Evolutionary conservation across 2,797 vertebrate species (phyloP).

Genomic region (Gambelia wislizenii): DNA sequence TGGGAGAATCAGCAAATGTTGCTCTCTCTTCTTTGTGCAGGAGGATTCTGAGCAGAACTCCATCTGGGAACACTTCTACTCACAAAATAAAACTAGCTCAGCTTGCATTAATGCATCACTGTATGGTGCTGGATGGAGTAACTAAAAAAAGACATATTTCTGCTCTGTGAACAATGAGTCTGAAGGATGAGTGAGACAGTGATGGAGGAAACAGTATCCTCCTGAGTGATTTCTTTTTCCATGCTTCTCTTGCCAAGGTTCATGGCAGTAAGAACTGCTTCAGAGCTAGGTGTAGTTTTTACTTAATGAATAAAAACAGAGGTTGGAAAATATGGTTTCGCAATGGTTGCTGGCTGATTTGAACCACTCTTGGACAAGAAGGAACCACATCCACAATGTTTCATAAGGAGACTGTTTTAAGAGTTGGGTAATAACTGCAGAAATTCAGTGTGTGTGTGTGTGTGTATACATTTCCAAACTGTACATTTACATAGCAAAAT

Average conservation of each 20-base stretch:
- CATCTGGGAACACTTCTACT: background rate
- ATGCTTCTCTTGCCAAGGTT: background rate
- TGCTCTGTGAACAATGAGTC: background rate
- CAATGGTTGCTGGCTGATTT: background rate
- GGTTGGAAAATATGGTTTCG: background rate
- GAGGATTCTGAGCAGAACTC: background rate
- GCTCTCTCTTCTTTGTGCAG: no score
- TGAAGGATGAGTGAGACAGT: background rate
- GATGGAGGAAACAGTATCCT: background rate
- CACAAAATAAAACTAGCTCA: background rate
- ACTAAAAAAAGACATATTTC: background rate
- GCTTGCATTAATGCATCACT: background rate
- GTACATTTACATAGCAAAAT: background rate
- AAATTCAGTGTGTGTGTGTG: no score
- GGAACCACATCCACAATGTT: background rate
- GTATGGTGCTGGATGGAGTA: background rate
- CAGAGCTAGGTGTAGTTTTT: background rate
- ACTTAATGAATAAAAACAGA: background rate
- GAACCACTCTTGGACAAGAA: background rate
- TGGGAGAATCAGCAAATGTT: background rate
- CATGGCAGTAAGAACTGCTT: background rate
- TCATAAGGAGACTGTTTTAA: background rate
- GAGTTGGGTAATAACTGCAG: background rate
- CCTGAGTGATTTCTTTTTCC: background rate
- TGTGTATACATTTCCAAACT: background rate